phyloP scores from a whole-genome alignment of 2,888 invertebrate genomes.

The Pristionchus mayeri region DNA sequence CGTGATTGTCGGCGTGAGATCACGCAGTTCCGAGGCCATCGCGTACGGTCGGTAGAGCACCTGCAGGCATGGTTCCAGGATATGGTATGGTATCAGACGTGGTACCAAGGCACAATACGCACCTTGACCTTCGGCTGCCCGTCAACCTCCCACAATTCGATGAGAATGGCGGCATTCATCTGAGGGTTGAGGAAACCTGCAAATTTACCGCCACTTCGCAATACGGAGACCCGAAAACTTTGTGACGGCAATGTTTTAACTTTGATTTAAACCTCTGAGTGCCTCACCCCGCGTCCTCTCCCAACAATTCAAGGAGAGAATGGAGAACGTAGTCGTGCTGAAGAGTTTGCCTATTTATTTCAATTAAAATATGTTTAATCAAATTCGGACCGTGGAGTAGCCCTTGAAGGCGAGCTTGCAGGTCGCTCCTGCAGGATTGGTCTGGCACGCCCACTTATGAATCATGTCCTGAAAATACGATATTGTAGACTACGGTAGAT shows the following conservation, averaged over 20 bases:
- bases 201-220: no score
- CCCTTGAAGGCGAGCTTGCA: neutral
- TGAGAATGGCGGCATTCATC: neutral
- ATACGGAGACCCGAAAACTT: neutral
- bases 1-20: neutral
- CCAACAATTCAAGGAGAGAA: neutral
- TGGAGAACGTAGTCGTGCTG: slow-evolving; percentile 23
- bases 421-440: neutral
- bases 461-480: neutral
- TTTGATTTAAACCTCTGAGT: neutral
- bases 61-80: neutral
- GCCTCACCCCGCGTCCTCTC: neutral
- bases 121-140: slow-evolving; percentile 1
- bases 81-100: neutral
- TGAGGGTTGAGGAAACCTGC: neutral
- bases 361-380: neutral
- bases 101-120: neutral
- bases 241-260: neutral
- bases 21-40: neutral
- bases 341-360: neutral
- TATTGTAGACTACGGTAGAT: neutral
- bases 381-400: neutral
- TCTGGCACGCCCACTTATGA: neutral
- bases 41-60: slow-evolving; percentile 15
- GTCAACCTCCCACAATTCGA: slow-evolving; percentile 15